A percentile compares a stretch with the other conserved stretches of the same genome.
phyloP scores from a whole-genome alignment of 2,113 vertebrate species.

The Antigone vipio region DNA sequence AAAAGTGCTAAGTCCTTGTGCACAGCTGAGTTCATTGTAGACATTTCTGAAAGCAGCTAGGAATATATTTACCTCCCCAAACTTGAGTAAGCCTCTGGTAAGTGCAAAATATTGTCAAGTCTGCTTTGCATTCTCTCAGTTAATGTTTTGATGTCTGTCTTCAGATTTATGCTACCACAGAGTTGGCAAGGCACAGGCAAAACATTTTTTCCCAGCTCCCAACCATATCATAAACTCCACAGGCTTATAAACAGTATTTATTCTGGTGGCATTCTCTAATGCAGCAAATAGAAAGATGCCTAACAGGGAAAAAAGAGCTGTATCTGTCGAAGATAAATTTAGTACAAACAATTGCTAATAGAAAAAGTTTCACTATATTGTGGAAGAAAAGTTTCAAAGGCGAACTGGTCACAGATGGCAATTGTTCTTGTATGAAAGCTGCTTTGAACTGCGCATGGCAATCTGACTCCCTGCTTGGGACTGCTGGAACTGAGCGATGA shows the following conservation, averaged over 20 bases:
- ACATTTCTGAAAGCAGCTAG: background rate
- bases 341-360: background rate
- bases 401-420: background rate
- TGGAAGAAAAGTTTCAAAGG: background rate
- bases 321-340: background rate
- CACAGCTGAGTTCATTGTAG: background rate
- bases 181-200: background rate
- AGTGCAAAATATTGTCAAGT: background rate
- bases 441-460: background rate
- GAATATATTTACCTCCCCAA: background rate
- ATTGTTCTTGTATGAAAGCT: background rate
- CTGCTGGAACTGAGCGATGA: background rate
- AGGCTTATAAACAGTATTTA: background rate
- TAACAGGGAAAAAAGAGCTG: background rate
- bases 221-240: background rate
- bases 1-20: background rate
- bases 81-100: background rate
- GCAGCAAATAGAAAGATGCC: background rate
- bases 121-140: background rate
- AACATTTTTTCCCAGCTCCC: background rate
- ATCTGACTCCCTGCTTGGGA: background rate
- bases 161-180: background rate
- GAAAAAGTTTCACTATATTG: background rate
- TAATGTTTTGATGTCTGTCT: background rate
- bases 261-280: background rate